phyloP scores from a whole-genome alignment of 2,113 vertebrate genomes.

The human region DNA sequence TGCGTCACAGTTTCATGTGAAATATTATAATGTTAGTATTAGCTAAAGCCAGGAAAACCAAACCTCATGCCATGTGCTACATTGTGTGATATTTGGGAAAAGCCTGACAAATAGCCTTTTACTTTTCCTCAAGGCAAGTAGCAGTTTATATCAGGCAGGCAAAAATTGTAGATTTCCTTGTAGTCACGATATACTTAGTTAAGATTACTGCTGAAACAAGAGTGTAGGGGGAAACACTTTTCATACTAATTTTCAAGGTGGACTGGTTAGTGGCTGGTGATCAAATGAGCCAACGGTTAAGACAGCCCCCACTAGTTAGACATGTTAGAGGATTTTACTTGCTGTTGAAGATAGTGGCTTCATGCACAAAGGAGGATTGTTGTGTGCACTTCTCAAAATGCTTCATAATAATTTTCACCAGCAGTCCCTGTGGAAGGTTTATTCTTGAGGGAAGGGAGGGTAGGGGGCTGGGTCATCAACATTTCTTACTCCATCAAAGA shows the following conservation, averaged over 20 bases:
- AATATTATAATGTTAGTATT: background rate
- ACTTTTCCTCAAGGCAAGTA: background rate
- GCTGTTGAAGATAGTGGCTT: background rate
- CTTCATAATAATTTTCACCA: background rate
- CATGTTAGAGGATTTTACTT: background rate
- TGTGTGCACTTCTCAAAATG: background rate
- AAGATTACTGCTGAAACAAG: background rate
- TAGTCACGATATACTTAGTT: background rate
- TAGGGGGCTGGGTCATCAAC: background rate
- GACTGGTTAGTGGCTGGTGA: background rate
- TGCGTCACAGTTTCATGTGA: background rate
- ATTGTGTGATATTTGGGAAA: background rate
- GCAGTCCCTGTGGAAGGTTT: background rate
- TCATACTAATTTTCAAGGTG: background rate
- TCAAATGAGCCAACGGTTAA: background rate
- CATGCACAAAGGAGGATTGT: background rate
- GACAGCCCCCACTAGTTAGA: no score
- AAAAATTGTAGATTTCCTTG: background rate
- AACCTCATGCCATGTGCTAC: background rate
- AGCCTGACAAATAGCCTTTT: background rate
- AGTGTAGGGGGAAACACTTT: background rate
- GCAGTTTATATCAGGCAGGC: background rate
- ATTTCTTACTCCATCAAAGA: slow-evolving; percentile 9
- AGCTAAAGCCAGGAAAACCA: background rate
- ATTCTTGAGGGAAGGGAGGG: background rate